These are phyloP conservation scores for Conus canariensis DNA, from an alignment of 2,888 invertebrate species.

Conservation along the genomic window DNA sequence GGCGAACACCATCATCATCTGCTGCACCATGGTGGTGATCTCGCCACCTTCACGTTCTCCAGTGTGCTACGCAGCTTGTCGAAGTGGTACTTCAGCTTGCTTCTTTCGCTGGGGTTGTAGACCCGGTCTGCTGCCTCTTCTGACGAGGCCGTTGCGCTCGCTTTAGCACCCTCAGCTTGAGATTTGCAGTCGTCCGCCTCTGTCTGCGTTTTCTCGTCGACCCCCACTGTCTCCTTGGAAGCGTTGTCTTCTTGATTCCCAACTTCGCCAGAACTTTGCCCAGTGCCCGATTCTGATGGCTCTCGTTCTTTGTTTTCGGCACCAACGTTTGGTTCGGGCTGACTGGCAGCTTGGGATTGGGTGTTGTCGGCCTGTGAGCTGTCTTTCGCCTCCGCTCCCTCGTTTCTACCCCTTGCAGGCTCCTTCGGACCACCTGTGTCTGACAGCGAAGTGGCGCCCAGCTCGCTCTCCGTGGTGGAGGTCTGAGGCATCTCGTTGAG, in stretches of 20 bases:
- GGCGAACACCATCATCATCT: slow-evolving; percentile 28
- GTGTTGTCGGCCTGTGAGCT: too few species aligned
- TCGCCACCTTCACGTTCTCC: not conserved
- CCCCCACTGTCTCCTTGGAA: not conserved
- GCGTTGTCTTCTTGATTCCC: too few species aligned
- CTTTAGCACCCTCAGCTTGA: not conserved
- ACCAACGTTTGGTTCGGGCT: too few species aligned
- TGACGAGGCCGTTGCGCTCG: not conserved
- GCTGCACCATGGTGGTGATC: slow-evolving; percentile 13
- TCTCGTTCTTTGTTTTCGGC: too few species aligned
- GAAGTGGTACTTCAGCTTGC: not conserved
- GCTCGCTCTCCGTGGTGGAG: not conserved
- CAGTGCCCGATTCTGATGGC: too few species aligned
- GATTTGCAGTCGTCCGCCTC: not conserved
- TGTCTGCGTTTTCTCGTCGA: not conserved
- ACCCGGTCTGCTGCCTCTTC: not conserved
- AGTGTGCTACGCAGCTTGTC: not conserved
- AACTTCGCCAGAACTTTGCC: too few species aligned
- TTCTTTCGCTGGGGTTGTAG: not conserved
- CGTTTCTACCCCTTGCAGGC: too few species aligned
- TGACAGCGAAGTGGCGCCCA: too few species aligned
- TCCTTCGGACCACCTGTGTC: too few species aligned
- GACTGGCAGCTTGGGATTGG: too few species aligned
- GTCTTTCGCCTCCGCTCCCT: too few species aligned
- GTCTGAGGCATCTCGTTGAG: not conserved